phyloP scores from a whole-genome alignment of 2,113 vertebrate species.

The Lagopus leucura region DNA sequence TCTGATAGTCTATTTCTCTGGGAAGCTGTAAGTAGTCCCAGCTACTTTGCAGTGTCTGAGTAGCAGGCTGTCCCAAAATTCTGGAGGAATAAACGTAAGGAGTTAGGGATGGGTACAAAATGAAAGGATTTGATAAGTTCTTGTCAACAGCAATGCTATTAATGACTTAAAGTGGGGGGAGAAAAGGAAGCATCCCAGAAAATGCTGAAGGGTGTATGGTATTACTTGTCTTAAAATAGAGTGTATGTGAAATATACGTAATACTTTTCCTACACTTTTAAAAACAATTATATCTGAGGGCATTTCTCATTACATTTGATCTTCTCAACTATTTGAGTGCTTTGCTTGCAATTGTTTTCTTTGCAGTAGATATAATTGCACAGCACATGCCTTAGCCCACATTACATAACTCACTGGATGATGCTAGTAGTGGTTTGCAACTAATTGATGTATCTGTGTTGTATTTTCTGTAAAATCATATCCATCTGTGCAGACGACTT shows the following conservation, averaged over 20 bases:
- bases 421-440: not conserved
- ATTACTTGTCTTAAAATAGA: not conserved
- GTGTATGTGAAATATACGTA: not conserved
- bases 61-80: not conserved
- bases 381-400: accelerated
- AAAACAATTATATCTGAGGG: constrained; percentile 20
- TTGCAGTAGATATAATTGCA: not conserved
- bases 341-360: not conserved
- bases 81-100: not conserved
- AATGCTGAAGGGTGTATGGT: not conserved
- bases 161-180: not conserved
- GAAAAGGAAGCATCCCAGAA: not conserved
- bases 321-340: not conserved
- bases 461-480: constrained; percentile 44
- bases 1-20: not conserved
- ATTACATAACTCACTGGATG: not conserved
- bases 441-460: constrained; percentile 52
- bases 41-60: not conserved
- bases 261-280: not conserved
- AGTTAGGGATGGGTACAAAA: not conserved
- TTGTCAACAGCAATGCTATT: not conserved
- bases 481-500: constrained; percentile 39
- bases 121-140: not conserved
- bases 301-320: not conserved
- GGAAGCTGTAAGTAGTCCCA: not conserved